These are phyloP conservation scores for Carpatolechia fugitivella DNA, from an alignment of 2,888 invertebrate species.

Conservation along the genomic window DNA sequence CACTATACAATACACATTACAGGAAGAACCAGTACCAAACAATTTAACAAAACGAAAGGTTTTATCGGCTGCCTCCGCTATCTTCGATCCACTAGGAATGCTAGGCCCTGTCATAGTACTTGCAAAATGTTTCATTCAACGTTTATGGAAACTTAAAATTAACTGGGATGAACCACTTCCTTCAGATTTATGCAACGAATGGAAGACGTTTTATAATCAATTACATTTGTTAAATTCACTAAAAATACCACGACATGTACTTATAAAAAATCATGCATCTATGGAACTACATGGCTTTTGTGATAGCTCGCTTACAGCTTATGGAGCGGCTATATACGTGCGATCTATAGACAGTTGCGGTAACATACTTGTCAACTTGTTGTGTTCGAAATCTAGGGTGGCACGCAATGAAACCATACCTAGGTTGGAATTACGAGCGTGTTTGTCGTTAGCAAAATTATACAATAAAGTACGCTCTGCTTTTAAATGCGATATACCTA, in stretches of 20 bases:
- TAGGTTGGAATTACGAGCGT: background rate
- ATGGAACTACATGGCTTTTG: background rate
- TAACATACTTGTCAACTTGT: background rate
- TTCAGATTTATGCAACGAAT: background rate
- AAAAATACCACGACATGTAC: background rate
- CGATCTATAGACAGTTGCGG: background rate
- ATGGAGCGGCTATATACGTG: no score
- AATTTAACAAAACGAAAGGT: conserved; percentile 2
- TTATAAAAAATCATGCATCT: background rate
- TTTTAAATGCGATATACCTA: no score
- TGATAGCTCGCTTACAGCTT: no score
- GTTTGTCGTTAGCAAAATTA: background rate
- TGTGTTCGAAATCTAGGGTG: conserved; percentile 3
- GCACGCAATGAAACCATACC: conserved; percentile 7
- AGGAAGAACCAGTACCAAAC: background rate
- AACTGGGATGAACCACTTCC: conserved; percentile 4
- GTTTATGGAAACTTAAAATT: background rate
- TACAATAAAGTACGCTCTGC: no score
- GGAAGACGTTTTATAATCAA: background rate
- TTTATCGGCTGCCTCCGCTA: conserved; percentile 2
- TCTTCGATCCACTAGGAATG: conserved; percentile 10
- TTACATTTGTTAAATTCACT: background rate
- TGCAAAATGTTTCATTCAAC: conserved; percentile 10
- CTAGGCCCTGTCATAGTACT: conserved; percentile 1
- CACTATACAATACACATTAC: background rate